A percentile compares a stretch with the other conserved stretches of the same genome.
Evolutionary conservation across 2,888 invertebrate genomes (phyloP).

Genomic region (Galerucella pusilla): DNA sequence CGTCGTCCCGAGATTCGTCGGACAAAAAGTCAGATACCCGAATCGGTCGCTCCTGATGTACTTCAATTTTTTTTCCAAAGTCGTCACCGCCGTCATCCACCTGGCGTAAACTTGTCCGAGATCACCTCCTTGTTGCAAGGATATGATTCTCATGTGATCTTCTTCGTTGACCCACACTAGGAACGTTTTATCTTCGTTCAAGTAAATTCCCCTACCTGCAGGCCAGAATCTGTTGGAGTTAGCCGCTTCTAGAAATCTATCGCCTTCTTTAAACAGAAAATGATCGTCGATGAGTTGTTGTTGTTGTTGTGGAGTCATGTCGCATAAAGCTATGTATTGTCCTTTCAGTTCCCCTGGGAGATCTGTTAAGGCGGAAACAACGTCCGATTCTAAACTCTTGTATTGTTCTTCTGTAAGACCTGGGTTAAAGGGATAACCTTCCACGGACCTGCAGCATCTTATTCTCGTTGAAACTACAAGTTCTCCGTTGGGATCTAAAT

Average conservation of each 20-base stretch:
- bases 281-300: constrained; percentile 96
- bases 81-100: constrained; percentile 67
- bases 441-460: constrained; percentile 72
- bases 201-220: constrained; percentile 91
- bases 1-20: constrained; percentile 78
- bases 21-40: constrained; percentile 79
- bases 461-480: constrained; percentile 76
- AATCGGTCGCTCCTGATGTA: constrained; percentile 72
- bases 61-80: constrained; percentile 66
- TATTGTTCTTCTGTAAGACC: constrained; percentile 73
- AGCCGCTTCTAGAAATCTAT: constrained; percentile 87
- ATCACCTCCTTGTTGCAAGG: constrained; percentile 96
- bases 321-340: constrained; percentile 90
- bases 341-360: constrained; percentile 82
- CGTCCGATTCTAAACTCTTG: constrained; percentile 71
- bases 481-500: constrained; percentile 71
- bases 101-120: constrained; percentile 78
- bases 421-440: constrained; percentile 77
- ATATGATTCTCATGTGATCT: constrained; percentile 96
- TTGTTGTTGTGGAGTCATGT: constrained; percentile 92
- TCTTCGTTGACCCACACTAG: constrained; percentile 98
- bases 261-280: constrained; percentile 97
- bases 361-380: constrained; percentile 58
- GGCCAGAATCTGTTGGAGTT: constrained; percentile 98
- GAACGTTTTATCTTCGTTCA: constrained; percentile 95